phyloP scores from a whole-genome alignment of 2,113 vertebrate species.

The Sinocyclocheilus rhinocerous region DNA sequence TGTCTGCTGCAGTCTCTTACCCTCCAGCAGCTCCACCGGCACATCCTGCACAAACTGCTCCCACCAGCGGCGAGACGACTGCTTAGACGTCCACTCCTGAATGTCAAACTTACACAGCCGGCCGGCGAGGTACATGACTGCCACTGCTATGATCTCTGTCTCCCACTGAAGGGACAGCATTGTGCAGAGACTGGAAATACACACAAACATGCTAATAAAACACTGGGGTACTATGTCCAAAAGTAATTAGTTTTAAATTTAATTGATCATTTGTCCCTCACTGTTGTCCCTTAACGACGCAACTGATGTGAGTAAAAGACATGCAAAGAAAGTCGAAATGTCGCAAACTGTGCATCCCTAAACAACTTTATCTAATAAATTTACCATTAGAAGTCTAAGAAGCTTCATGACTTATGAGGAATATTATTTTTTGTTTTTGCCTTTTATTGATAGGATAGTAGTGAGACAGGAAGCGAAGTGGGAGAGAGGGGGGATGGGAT shows the following conservation, averaged over 20 bases:
- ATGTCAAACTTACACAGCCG: conserved; percentile 98
- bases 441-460: no score
- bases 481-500: no score
- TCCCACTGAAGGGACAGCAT: conserved; percentile 98
- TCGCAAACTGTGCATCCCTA: neutral
- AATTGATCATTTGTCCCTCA: no score
- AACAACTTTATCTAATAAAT: neutral
- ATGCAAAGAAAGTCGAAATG: no score
- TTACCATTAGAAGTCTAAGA: neutral
- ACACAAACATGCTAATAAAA: neutral
- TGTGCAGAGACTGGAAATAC: conserved; percentile 86
- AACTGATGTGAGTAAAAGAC: no score
- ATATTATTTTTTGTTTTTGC: no score
- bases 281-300: no score
- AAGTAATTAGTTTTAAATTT: no score
- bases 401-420: no score
- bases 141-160: conserved; percentile 97
- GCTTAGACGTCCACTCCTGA: conserved; percentile 97
- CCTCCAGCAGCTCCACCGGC: conserved; percentile 95
- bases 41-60: conserved; percentile 99
- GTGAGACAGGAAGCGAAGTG: no score
- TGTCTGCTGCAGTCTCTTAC: conserved; percentile 66
- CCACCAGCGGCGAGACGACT: conserved; percentile 96
- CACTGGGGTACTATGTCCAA: no score
- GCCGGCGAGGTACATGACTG: conserved; percentile 97